phyloP scores from a whole-genome alignment of 2,113 vertebrate genomes.

The Elephantulus edwardii region DNA sequence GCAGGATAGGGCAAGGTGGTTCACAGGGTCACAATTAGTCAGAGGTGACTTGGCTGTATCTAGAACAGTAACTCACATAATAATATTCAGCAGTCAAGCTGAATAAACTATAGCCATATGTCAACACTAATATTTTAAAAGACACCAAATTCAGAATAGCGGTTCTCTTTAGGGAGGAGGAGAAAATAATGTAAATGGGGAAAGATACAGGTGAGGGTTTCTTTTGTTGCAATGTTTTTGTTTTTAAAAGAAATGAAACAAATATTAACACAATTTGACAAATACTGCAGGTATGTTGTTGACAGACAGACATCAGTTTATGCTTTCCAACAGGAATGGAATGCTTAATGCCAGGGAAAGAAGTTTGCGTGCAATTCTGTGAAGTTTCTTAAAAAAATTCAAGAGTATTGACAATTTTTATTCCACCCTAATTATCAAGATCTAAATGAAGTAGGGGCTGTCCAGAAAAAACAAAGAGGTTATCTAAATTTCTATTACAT shows the following conservation, averaged over 20 bases:
- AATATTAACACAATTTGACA: not conserved
- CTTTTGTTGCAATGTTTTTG: not conserved
- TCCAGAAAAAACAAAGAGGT: not conserved
- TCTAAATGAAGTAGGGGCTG: not conserved
- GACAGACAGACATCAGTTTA: too few relatives aligned
- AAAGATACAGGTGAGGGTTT: not conserved
- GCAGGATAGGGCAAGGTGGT: too few relatives aligned
- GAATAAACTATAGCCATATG: constrained; percentile 1
- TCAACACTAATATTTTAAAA: constrained; percentile 4
- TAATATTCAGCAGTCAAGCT: not conserved
- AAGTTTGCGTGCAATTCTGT: not conserved
- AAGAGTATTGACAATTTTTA: not conserved
- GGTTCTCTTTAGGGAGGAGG: not conserved
- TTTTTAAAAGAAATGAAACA: not conserved
- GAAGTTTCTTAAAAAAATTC: not conserved
- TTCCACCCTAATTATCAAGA: not conserved
- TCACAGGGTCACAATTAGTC: too few relatives aligned
- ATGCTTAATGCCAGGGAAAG: constrained; percentile 11
- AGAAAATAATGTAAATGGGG: not conserved
- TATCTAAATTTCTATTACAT: not conserved
- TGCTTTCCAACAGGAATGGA: not conserved
- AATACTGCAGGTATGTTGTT: not conserved
- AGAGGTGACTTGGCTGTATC: too few relatives aligned
- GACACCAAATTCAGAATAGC: not conserved
- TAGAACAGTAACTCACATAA: not conserved